phyloP scores from a whole-genome alignment of 2,797 vertebrate species.

The Siniperca undulata region DNA sequence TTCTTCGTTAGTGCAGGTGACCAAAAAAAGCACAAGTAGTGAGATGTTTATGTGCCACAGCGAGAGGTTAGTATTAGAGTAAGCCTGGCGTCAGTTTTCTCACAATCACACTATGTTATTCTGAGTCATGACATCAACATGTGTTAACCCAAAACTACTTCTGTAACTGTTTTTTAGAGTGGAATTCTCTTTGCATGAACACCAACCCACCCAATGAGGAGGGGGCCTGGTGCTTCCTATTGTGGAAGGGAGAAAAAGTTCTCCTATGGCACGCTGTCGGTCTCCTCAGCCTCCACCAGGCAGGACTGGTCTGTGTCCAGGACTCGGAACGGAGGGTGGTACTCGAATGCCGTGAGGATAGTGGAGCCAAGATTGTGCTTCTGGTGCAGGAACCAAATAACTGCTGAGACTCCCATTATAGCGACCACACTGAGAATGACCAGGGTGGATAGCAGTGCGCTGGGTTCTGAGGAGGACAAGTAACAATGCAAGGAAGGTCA shows the following conservation, averaged over 20 bases:
- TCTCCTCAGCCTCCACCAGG: slow-evolving; percentile 90
- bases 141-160: slow-evolving; percentile 29
- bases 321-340: slow-evolving; percentile 84
- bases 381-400: slow-evolving; percentile 88
- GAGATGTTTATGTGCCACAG: slow-evolving; percentile 27
- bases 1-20: slow-evolving; percentile 25
- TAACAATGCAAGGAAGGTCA: slow-evolving; percentile 67
- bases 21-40: slow-evolving; percentile 18
- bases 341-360: slow-evolving; percentile 83
- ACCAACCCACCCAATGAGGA: slow-evolving; percentile 28
- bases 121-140: slow-evolving; percentile 4
- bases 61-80: slow-evolving; percentile 40
- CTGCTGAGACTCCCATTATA: slow-evolving; percentile 84
- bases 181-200: slow-evolving; percentile 31
- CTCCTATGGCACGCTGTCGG: slow-evolving; percentile 78
- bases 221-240: neutral
- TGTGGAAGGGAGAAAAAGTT: neutral
- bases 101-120: slow-evolving; percentile 31
- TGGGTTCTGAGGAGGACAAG: slow-evolving; percentile 72
- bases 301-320: slow-evolving; percentile 84
- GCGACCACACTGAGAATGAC: slow-evolving; percentile 87
- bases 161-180: slow-evolving; percentile 5
- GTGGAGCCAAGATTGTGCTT: slow-evolving; percentile 73
- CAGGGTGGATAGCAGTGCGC: slow-evolving; percentile 78
- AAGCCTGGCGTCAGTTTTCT: slow-evolving; percentile 21